Base-by-base conservation (phyloP, 2,797 vertebrate genomes). In the Chelon labrosus region DNA sequence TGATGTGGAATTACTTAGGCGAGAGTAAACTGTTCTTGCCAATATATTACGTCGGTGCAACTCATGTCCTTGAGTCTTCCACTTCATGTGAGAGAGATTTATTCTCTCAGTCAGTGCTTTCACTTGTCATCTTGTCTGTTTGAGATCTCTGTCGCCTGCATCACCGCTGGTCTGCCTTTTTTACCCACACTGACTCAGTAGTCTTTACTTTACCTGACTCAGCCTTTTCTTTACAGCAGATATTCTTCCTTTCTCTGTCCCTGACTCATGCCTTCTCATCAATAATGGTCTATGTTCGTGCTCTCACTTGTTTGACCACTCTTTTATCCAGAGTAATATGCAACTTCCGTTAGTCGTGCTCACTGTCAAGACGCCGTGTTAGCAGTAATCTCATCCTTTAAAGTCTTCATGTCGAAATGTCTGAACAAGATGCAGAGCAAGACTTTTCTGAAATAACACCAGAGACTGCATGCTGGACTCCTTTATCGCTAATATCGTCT, bases 401-500 rank as follows among this genome's bases (percentile, higher is more conserved):
- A 64, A 68, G 41, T 47, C 1, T n/a, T 22, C 2, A 37, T 38
- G 41, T 58, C 10, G 19, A 7, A 20, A 2, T 50, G 46, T 0
- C n/a, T 53, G 22, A 76, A 38, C 25, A 61, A 54, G 42, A 69
- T 54, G 68, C 9, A 42, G 12, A 7, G 5, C 31, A 11, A 10
- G 64, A 7, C 39, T 37, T 67, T 46, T 61, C 22, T 46, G 44
- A 47, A 42, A 64, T 19, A n/a, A 22, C 4, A 25, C 16, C 37
- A 13, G 4, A 55, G 22, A 38, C 53, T 49, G n/a, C 47, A 38
- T 31, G 27, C 16, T 53, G 37, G 7, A 13, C 51, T 27, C 11
- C 49, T 68, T 55, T 42, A 67, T 66, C 58, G 19, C 57, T n/a
- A 11, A 63, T 38, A 73, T 54, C 53, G n/a, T 19, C 55, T 65